phyloP scores from a whole-genome alignment of 1,140 invertebrate genomes.

The Aculops lycopersici region DNA sequence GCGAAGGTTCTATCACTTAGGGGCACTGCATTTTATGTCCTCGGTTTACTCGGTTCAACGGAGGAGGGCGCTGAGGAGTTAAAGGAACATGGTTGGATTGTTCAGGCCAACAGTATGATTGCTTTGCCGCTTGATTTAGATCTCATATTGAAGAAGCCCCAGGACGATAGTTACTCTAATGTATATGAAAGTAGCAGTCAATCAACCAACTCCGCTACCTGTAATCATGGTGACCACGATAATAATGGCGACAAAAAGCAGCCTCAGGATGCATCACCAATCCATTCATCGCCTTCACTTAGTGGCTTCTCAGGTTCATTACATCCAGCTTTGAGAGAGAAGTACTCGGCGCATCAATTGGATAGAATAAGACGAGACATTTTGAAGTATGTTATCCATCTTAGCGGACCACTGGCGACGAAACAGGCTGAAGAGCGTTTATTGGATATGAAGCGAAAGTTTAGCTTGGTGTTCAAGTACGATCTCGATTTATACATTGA shows the following conservation, averaged over 20 bases:
- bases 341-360: neutral
- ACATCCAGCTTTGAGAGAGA: neutral
- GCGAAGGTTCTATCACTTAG: conserved; percentile 49
- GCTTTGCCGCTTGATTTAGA: neutral
- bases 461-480: conserved; percentile 38
- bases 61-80: conserved; percentile 40
- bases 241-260: conserved; percentile 1
- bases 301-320: no score
- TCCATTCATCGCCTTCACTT: no score
- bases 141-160: neutral
- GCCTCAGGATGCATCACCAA: neutral
- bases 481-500: conserved; percentile 76
- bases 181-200: neutral
- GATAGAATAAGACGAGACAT: neutral
- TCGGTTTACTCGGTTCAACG: conserved; percentile 49
- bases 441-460: conserved; percentile 40
- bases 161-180: neutral
- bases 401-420: conserved; percentile 20
- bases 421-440: conserved; percentile 22
- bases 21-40: conserved; percentile 48
- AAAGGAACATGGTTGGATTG: conserved; percentile 39
- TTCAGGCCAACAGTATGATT: conserved; percentile 13
- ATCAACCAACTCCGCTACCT: neutral
- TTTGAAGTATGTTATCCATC: conserved; percentile 17
- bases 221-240: neutral